These are phyloP conservation scores for Mamestra brassicae DNA, from an alignment of 2,888 invertebrate genomes.

Conservation along the genomic window DNA sequence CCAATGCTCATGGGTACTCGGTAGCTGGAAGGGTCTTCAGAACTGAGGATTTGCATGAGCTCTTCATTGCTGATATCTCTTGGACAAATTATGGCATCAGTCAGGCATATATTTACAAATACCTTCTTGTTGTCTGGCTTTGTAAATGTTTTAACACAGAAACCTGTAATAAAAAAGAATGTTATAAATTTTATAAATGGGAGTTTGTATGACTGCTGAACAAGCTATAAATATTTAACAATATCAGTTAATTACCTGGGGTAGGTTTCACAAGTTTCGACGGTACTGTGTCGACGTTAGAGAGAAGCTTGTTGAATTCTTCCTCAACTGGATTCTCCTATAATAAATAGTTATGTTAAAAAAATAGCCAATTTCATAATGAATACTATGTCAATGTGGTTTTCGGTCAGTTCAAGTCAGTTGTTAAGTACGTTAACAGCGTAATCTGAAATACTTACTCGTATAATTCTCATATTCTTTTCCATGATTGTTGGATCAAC, in stretches of 20 bases:
- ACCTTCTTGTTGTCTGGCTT: constrained; percentile 93
- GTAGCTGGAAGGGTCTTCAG: constrained; percentile 93
- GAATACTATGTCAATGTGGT: not conserved
- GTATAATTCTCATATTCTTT: constrained; percentile 88
- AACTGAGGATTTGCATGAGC: constrained; percentile 92
- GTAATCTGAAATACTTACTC: constrained; percentile 72
- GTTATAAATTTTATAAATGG: not conserved
- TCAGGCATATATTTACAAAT: constrained; percentile 96
- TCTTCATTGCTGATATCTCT: constrained; percentile 93
- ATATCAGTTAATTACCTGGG: constrained; percentile 89
- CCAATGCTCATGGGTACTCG: constrained; percentile 98
- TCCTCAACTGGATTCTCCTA: constrained; percentile 91
- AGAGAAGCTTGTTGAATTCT: constrained; percentile 91
- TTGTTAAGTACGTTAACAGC: not conserved
- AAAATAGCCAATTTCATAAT: too few relatives aligned
- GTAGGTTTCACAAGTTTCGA: constrained; percentile 92
- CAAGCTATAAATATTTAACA: not conserved
- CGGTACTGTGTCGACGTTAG: constrained; percentile 87
- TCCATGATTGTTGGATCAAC: constrained; percentile 91
- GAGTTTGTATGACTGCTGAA: not conserved
- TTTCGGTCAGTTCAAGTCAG: not conserved
- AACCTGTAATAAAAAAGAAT: constrained; percentile 89
- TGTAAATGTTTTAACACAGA: constrained; percentile 94
- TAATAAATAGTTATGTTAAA: constrained; percentile 34
- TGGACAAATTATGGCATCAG: constrained; percentile 94